phyloP scores from a whole-genome alignment of 2,797 vertebrate genomes.

The Enteromius unitaeniatus region DNA sequence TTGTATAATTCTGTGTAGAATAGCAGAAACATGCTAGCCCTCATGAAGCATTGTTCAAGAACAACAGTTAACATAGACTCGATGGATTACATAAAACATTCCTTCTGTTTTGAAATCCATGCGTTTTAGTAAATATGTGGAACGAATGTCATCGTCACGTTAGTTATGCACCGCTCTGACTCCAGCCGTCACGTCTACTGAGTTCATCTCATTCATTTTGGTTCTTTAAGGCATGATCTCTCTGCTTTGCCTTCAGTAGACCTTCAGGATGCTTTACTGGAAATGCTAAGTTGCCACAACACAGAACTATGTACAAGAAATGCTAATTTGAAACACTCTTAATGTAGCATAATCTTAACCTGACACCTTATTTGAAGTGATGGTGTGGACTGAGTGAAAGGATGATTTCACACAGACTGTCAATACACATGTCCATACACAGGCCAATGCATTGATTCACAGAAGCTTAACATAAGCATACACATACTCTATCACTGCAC shows the following conservation, averaged over 20 bases:
- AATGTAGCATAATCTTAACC: slow-evolving; percentile 30
- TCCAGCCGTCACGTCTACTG: slow-evolving; percentile 19
- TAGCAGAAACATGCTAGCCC: slow-evolving; percentile 81
- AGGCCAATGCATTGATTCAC: slow-evolving; percentile 34
- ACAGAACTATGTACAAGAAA: slow-evolving; percentile 56
- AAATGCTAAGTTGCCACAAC: slow-evolving; percentile 55
- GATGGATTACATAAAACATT: slow-evolving; percentile 77
- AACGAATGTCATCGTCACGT: slow-evolving; percentile 40
- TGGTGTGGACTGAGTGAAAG: background rate
- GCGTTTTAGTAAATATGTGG: slow-evolving; percentile 77
- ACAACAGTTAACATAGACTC: slow-evolving; percentile 79
- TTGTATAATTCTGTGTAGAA: slow-evolving; percentile 76
- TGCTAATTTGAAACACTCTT: slow-evolving; percentile 37
- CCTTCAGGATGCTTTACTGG: slow-evolving; percentile 34
- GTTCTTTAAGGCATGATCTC: slow-evolving; percentile 61
- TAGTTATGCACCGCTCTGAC: slow-evolving; percentile 1
- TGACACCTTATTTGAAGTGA: slow-evolving; percentile 20
- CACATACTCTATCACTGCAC: slow-evolving; percentile 8
- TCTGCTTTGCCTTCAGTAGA: slow-evolving; percentile 47
- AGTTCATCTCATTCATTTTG: slow-evolving; percentile 43
- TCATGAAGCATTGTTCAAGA: slow-evolving; percentile 79
- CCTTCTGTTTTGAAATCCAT: slow-evolving; percentile 78
- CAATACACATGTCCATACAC: slow-evolving; percentile 39
- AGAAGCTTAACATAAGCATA: slow-evolving; percentile 49
- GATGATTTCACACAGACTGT: slow-evolving; percentile 32